Evolutionary conservation across 2,113 vertebrate species (phyloP).

Genomic region (Perca flavescens): DNA sequence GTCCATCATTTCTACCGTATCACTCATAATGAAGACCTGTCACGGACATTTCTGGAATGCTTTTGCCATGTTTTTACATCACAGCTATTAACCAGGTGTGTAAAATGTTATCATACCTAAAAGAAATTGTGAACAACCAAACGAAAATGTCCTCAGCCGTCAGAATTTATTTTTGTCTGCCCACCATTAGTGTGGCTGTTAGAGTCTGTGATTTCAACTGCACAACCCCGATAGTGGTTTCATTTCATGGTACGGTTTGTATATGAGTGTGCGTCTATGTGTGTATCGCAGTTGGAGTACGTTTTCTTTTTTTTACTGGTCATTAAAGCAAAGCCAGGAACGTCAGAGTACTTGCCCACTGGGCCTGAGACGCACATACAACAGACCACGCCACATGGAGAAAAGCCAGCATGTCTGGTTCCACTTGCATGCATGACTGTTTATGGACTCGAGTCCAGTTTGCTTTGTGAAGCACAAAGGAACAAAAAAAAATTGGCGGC

Average conservation of each 20-base stretch:
- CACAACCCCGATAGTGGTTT: background rate
- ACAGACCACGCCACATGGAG: constrained; percentile 21
- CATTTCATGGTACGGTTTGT: background rate
- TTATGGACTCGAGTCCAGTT: constrained; percentile 52
- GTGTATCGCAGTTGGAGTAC: background rate
- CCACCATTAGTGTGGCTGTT: background rate
- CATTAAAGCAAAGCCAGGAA: constrained; percentile 37
- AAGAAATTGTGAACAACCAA: background rate
- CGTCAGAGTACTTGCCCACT: constrained; percentile 12
- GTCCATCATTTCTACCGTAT: background rate
- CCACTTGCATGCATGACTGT: constrained; percentile 32
- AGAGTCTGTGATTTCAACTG: background rate
- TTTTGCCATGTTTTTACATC: background rate
- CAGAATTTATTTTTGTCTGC: background rate
- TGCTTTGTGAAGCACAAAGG: constrained; percentile 5
- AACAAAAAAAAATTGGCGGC: background rate
- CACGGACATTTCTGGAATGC: background rate
- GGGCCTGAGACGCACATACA: constrained; percentile 26
- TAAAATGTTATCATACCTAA: background rate
- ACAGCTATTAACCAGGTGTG: background rate
- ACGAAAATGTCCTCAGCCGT: background rate
- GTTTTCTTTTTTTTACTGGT: constrained; percentile 1
- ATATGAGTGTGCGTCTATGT: background rate
- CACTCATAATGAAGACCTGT: background rate
- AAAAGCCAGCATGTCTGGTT: constrained; percentile 42